Base-by-base conservation (phyloP, 2,797 vertebrate genomes). In the Iguana delicatissima region DNA sequence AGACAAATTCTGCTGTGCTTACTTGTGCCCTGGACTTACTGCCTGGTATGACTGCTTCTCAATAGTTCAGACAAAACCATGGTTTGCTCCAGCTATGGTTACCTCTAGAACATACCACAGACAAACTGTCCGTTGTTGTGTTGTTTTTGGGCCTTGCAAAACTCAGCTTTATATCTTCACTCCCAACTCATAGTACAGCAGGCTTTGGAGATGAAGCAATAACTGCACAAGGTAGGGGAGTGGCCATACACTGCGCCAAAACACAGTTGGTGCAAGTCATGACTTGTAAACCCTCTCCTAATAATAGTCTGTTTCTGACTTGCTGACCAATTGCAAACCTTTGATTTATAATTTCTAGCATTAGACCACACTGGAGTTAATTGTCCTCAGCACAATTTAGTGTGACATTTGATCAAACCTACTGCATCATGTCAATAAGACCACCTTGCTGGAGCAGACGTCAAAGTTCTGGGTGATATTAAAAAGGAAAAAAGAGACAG, bases 401-500 rank as follows among this genome's bases (percentile, higher is more conserved):
- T 42, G 29, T 62, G 57, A 24, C 12, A 12, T 35, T 32, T 80
- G 77, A 67, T 24, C n/a, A n/a, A 32, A 80, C 13, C 46, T 4
- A 32, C 7, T 74, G 67, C 64, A n/a, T 73, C 64, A 57, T 73
- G 50, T 5, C 13, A 13, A 10, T 80, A 52, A 24, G 62, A 22
- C 10, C 29, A 13, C 32, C 50, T 16, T 46, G 35, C 32, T n/a
- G 38, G 62, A 88, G 74, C 46, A 80, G 67, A n/a, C 0, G 1
- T 77, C 16, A 46, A 52, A 29, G 2, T 0, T 0, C 1, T 9
- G 72, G 90, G 50, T 29, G 0, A 0, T 20, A 42, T n/a, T 42
- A 79, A 86, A 59, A 89, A 79, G 84, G 88, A 96, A 92, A 93
- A 84, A 62, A 86, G 85, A 86, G 72, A 35, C 81, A 85, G 62